Base-by-base conservation (phyloP, 1,140 invertebrate genomes). In the Caenorhabditis remanei region DNA sequence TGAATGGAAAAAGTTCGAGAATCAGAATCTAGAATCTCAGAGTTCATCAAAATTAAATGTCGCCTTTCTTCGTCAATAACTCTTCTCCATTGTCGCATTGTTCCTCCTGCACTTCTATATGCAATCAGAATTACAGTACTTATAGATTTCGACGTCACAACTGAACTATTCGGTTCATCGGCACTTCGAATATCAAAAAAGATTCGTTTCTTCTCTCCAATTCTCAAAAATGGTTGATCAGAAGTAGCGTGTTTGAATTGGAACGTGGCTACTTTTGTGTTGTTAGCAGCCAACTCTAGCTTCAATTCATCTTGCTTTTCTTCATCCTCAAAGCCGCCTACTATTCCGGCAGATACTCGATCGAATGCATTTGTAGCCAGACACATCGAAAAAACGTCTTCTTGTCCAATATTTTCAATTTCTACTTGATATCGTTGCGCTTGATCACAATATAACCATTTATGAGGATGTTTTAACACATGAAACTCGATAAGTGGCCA, bases 321-420 rank as follows among this genome's bases (percentile, higher is more conserved):
- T 24, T 53, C 13, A 11, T 53, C 71, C 0, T 79, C 46, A 8
- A 71, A 7, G 46, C 65, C 55, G 21, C 24, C 21, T 4, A 63
- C 11, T 8, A 32, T 79, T 50, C 71, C 71, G 53, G 79, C 41
- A 8, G 48, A 21, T 4, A 84, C 85, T 21, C 67, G 50, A 41
- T 88, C 84, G 16, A 85, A 85, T 32, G 61, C 71, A 83, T 88
- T 85, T 14, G 87, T 88, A 1, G 75, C 48, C 11, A 88, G 41
- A 11, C 48, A 50, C 21, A 88, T 50, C 8, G 71, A 71, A 16
- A 50, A 13, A 32, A 88, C 75, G 63, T 87, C 55, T 43, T 86
- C 87, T 5, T 43, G 46, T n/a, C 85, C 71, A 84, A 85, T 85
- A 63, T 88, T 88, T 32, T 85, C 85, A 9, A 88, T 55, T 53